Percentiles rank a stretch among this genome's conserved stretches.
Conservation (phyloP, 2,797 vertebrate species). For the Cephalopachus bancanus region DNA sequence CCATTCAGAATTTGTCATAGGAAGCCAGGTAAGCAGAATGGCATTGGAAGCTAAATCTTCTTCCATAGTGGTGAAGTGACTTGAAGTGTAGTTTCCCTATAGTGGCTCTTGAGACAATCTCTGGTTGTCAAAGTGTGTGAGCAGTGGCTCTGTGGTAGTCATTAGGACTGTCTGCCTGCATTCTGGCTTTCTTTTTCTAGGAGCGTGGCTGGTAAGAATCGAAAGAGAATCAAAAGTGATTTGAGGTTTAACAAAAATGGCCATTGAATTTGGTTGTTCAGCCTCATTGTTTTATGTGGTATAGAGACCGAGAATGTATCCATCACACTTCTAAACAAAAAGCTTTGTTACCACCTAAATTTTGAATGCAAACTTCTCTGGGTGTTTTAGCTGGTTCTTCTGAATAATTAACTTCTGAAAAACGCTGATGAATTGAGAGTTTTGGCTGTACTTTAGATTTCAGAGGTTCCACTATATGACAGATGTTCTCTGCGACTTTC, state of each 20-base stretch:
- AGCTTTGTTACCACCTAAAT: not conserved
- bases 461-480: not conserved
- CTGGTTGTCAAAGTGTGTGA: not conserved
- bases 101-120: not conserved
- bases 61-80: not conserved
- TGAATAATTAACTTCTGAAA: slow-evolving; percentile 33
- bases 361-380: not conserved
- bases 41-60: not conserved
- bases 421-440: not conserved
- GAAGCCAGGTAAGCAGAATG: not conserved
- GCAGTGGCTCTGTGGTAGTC: not conserved
- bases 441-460: not conserved
- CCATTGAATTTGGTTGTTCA: not conserved
- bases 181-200: not conserved
- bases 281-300: not conserved
- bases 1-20: not conserved
- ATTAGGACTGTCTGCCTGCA: not conserved
- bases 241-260: not conserved
- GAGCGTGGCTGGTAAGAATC: not conserved
- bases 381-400: not conserved
- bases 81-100: not conserved
- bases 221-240: not conserved
- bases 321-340: not conserved
- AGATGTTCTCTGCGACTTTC: not conserved
- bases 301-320: not conserved